Percentiles rank a stretch among this genome's conserved stretches.
Evolutionary conservation across 2,113 vertebrate genomes (phyloP).

Genomic region (Trogon surrucura): DNA sequence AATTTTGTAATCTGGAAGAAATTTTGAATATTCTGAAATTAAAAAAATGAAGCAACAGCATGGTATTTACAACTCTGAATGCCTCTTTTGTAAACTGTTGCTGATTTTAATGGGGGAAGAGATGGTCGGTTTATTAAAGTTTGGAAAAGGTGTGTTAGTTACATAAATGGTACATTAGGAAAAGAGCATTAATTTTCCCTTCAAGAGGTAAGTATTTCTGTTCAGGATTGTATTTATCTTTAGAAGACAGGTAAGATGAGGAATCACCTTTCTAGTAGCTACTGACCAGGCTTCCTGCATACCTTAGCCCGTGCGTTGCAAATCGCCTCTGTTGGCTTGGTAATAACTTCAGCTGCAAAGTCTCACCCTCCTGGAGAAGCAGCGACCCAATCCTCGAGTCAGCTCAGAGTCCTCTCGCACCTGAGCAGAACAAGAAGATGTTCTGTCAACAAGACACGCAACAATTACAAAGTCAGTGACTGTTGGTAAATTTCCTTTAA

Average conservation of each 20-base stretch:
- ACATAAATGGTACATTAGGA: not conserved
- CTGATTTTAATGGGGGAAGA: not conserved
- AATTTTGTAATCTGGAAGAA: not conserved
- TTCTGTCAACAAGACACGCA: not conserved
- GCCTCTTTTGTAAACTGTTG: not conserved
- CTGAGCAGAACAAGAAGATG: not conserved
- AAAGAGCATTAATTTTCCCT: not conserved
- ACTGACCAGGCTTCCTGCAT: not conserved
- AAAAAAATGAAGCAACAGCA: not conserved
- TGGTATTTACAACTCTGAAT: not conserved
- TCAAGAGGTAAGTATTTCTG: not conserved
- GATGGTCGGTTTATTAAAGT: not conserved
- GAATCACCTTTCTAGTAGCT: not conserved
- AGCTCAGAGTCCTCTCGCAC: not conserved
- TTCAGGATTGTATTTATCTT: not conserved
- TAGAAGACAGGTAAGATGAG: not conserved
- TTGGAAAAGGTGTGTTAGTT: not conserved
- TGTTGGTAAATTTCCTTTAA: rapidly evolving
- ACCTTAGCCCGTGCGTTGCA: not conserved
- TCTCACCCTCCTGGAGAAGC: not conserved
- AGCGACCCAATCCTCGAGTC: not conserved
- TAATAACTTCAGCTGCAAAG: not conserved
- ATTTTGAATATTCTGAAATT: not conserved
- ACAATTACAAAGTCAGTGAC: not conserved
- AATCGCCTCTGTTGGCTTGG: not conserved